Evolutionary conservation across 2,797 vertebrate genomes (phyloP), one percentile per base, ranked within the genome.

Genomic region (Calcarius lapponicus): DNA sequence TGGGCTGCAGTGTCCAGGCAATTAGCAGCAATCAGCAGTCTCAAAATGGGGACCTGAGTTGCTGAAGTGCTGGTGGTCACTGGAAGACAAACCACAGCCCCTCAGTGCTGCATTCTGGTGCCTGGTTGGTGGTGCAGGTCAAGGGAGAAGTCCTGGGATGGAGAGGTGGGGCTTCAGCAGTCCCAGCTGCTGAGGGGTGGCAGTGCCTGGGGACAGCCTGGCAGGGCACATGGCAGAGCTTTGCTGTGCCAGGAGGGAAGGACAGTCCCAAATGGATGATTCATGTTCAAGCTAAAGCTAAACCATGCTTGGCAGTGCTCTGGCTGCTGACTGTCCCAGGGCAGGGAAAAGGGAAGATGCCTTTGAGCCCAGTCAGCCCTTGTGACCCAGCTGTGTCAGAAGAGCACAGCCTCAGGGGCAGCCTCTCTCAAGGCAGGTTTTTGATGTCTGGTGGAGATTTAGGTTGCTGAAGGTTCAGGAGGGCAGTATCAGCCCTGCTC

Each of bases 1-100:
- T 53, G 45, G 57, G 83, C 85, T 92, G 51, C 83, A 42, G 32
- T 11, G 28, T 42, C 31, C 36, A 17, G 32, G 17, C 60, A 51
- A 51, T 54, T n/a, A 73, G 80, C 47, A 87, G 85, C 85, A 74
- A 93, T 78, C 60, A 48, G 79, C 82, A 51, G 28, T 67, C 73
- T 80, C 81, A 57, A 72, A 78, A 61, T 2, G 17, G 38, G 40
- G 56, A 31, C 78, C 62, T 60, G 76, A 66, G 28, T 22, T 75
- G 76, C 82, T 66, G 34, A 64, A 73, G 53, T 57, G 25, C 4
- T 34, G 67, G 57, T 56, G 82, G 48, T 66, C 54, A 13, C 56
- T 20, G 72, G 69, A 21, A 62, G 29, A 54, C 24, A 17, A 29
- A 17, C 45, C 0, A 0, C 25, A 86, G 82, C 80, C 67, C 11